phyloP scores from a whole-genome alignment of 2,888 invertebrate species.

The Tanypteryx hageni region DNA sequence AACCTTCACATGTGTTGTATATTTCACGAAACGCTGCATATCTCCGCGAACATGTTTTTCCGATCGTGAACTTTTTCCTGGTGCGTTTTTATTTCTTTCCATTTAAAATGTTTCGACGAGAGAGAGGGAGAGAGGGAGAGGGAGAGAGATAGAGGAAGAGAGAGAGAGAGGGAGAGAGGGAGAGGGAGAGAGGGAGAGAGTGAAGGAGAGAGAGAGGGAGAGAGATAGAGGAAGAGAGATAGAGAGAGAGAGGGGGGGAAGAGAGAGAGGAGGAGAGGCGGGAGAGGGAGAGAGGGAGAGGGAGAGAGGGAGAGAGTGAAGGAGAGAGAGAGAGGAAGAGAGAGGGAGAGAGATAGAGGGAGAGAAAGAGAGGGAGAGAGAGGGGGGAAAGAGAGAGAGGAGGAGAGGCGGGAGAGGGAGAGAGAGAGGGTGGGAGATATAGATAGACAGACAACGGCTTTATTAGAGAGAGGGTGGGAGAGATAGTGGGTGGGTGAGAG shows the following conservation, averaged over 20 bases:
- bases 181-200: background rate
- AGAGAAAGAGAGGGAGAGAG: slow-evolving; percentile 15
- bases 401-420: background rate
- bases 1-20: slow-evolving; percentile 24
- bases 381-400: no score
- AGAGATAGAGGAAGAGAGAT: slow-evolving; percentile 1
- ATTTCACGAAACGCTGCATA: slow-evolving; percentile 23
- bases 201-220: slow-evolving; percentile 27
- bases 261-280: slow-evolving; percentile 1
- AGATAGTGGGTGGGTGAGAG: background rate
- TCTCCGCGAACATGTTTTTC: slow-evolving; percentile 16
- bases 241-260: background rate
- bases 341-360: background rate
- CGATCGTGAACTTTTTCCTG: slow-evolving; percentile 7
- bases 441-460: no score
- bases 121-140: slow-evolving; percentile 22
- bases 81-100: background rate
- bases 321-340: slow-evolving; percentile 40
- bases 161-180: slow-evolving; percentile 32
- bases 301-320: no score
- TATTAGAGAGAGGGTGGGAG: background rate
- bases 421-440: background rate
- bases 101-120: background rate
- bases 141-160: background rate
- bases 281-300: no score